Evolutionary conservation across 2,113 vertebrate species (phyloP), one percentile per base, ranked within the genome.

Genomic region (Triplophysa tibetana): DNA sequence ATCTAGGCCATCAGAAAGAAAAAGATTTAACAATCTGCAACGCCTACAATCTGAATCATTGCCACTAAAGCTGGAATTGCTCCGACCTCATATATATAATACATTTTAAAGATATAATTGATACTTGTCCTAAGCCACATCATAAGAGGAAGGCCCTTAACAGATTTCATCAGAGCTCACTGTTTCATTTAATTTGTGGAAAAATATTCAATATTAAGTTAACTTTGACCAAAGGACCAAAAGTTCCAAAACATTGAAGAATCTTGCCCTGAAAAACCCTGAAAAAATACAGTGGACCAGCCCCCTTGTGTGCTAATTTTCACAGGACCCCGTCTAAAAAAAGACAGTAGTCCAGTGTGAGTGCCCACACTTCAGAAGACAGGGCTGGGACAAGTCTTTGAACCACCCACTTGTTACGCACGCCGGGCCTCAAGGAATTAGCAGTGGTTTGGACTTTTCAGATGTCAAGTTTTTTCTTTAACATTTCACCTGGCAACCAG

Each of bases 61-160:
- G 93, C 94, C 80, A 94, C 89, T 4, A 95, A 54, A 7, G 92
- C 93, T 0, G 94, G 94, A 77, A 95, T 77, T 94, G 10, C 94
- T 95, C 58, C 94, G 74, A 0, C 94, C 94, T 86, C 95, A 94
- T 1, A 94, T 0, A 93, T 85, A 19, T 91, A 95, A 86, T 95
- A 95, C 38, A 88, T 91, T 86, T 5, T 14, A 52, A 7, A 16
- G 33, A 52, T 52, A 5, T 4, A 17, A 5, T 52, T 52, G 11
- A 19, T 4, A 52, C 17, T 16, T 52, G 43, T 45, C 43, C 11
- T 45, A 10, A 12, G 33, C 33, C 33, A 38, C 33, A 38, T 38
- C 33, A 38, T 38, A 38, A 38, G 43, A 12, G 43, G 11, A 14
- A 52, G 50, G 50, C 14, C 50, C 50, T 6, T 17, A 52, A 52